A percentile compares a stretch with the other conserved stretches of the same genome.
phyloP scores from a whole-genome alignment of 2,888 invertebrate species.

The Platynereis dumerilii region DNA sequence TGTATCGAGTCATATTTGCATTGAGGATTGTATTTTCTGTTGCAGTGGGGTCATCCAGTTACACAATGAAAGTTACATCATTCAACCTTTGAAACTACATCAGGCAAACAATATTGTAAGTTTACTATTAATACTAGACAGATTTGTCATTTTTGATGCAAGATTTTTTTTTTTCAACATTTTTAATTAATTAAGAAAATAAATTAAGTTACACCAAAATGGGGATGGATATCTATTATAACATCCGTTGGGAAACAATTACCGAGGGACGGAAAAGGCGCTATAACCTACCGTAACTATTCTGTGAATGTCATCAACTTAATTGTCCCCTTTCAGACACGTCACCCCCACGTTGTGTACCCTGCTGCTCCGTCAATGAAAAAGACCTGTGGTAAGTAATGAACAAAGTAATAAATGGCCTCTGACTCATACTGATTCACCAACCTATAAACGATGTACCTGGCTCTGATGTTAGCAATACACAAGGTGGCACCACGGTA shows the following conservation, averaged over 20 bases:
- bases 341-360: conserved; percentile 97
- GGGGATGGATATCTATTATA: too few species aligned
- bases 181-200: too few species aligned
- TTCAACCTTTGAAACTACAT: conserved; percentile 75
- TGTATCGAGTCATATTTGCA: too few species aligned
- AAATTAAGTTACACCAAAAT: too few species aligned
- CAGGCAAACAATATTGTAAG: conserved; percentile 25
- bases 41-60: conserved; percentile 90
- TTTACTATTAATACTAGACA: background rate
- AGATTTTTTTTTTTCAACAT: too few species aligned
- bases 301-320: too few species aligned
- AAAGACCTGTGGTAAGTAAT: conserved; percentile 84
- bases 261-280: too few species aligned
- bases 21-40: conserved; percentile 17
- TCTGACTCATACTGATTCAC: background rate
- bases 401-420: background rate
- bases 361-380: conserved; percentile 89
- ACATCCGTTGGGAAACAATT: too few species aligned
- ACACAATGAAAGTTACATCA: conserved; percentile 97
- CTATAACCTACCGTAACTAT: too few species aligned
- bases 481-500: background rate
- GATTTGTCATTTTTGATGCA: background rate
- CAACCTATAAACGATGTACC: too few species aligned
- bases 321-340: conserved; percentile 74
- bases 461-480: background rate